phyloP scores from a whole-genome alignment of 2,888 invertebrate species.

The Zaprionus obscuricornis region DNA sequence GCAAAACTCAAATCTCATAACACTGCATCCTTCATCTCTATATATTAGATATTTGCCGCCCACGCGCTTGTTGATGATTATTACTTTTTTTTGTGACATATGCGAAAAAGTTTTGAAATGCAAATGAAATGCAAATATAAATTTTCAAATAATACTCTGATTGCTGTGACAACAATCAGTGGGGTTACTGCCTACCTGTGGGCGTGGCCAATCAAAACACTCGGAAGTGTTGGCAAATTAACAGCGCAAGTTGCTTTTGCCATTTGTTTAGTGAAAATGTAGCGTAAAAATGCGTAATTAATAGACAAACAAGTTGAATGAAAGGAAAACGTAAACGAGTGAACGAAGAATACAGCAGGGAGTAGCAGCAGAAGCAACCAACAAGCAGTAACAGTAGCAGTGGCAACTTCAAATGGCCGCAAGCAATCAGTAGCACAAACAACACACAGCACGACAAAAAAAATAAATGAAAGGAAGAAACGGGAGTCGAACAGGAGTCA shows the following conservation, averaged over 20 bases:
- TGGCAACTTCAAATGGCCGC: slow-evolving; percentile 45
- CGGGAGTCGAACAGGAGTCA: slow-evolving; percentile 29
- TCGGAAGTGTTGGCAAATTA: slow-evolving; percentile 31
- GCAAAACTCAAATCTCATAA: too few relatives aligned
- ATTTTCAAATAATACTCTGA: slow-evolving; percentile 62
- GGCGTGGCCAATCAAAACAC: slow-evolving; percentile 42
- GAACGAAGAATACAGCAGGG: neutral
- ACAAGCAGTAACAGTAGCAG: neutral
- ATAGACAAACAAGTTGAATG: slow-evolving; percentile 47
- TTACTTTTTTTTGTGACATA: slow-evolving; percentile 70
- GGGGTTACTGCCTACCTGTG: slow-evolving; percentile 18
- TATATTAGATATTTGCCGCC: too few relatives aligned
- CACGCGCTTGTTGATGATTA: slow-evolving; percentile 1
- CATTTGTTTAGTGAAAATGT: neutral
- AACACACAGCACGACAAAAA: slow-evolving; percentile 13
- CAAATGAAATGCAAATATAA: slow-evolving; percentile 81
- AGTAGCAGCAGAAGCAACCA: too few relatives aligned
- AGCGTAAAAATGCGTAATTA: slow-evolving; percentile 56
- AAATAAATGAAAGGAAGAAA: slow-evolving; percentile 16
- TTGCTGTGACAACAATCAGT: slow-evolving; percentile 15
- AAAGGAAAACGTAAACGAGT: neutral
- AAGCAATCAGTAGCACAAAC: slow-evolving; percentile 40
- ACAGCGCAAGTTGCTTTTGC: neutral
- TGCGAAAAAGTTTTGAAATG: slow-evolving; percentile 81
- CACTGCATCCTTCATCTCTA: too few relatives aligned